These are phyloP conservation scores for Cochlearius cochlearius DNA, from an alignment of 2,113 vertebrate species.

Conservation along the genomic window DNA sequence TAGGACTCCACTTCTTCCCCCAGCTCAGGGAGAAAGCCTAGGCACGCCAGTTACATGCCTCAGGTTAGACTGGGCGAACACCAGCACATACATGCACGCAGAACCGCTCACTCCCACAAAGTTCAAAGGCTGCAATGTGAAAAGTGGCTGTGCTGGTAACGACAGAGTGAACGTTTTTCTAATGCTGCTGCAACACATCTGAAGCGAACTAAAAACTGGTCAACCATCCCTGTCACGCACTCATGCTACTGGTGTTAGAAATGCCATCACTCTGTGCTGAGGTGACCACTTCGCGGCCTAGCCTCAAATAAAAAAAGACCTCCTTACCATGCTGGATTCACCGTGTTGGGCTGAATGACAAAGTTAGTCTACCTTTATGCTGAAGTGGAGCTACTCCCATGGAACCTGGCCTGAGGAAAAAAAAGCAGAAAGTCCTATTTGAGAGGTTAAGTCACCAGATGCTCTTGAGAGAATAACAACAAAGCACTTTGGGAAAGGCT, in stretches of 20 bases:
- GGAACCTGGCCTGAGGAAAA: background rate
- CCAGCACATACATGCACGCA: background rate
- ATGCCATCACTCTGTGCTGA: background rate
- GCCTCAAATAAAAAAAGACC: background rate
- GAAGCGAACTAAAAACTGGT: background rate
- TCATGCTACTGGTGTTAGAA: background rate
- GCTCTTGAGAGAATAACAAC: background rate
- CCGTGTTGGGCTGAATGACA: background rate
- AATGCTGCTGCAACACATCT: rapidly evolving
- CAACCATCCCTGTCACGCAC: background rate
- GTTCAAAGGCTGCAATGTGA: background rate
- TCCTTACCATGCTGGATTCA: background rate
- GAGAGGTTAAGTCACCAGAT: background rate
- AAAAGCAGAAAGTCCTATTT: background rate
- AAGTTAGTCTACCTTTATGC: background rate
- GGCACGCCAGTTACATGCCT: background rate
- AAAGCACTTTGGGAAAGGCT: background rate
- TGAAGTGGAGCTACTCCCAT: background rate
- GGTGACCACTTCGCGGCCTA: background rate
- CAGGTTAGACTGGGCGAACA: background rate
- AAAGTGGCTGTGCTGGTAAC: background rate
- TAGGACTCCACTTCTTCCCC: background rate
- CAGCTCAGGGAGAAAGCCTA: background rate
- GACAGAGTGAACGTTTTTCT: background rate
- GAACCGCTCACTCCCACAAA: background rate